Evolutionary conservation across 2,888 invertebrate species (phyloP).

Genomic region (Palloptera scutellata): DNA sequence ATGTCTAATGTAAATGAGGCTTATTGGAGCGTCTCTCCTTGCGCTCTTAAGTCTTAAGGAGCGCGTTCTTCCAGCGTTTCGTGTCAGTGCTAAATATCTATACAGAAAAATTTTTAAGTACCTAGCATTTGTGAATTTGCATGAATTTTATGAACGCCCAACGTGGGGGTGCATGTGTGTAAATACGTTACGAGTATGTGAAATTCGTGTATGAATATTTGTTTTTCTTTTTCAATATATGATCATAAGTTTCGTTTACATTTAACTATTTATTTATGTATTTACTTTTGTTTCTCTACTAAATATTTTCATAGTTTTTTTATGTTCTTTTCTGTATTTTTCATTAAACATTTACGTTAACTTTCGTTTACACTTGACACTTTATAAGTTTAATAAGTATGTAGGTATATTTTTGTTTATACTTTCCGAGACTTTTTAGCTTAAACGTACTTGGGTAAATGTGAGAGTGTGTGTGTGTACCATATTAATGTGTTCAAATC

Average conservation of each 20-base stretch:
- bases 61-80: too few species aligned
- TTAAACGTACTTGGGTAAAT: not conserved
- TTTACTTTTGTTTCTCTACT: slow-evolving; percentile 1
- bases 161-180: not conserved
- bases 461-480: slow-evolving; percentile 4
- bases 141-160: too few species aligned
- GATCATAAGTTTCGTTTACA: not conserved
- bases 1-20: too few species aligned
- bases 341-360: slow-evolving; percentile 40
- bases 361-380: slow-evolving; percentile 44
- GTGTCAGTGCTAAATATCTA: too few species aligned
- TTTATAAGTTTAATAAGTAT: slow-evolving; percentile 25
- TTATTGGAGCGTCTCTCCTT: too few species aligned
- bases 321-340: slow-evolving; percentile 22
- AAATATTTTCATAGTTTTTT: not conserved
- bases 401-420: not conserved
- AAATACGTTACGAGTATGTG: not conserved
- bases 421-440: not conserved
- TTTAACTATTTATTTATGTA: not conserved
- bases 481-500: not conserved
- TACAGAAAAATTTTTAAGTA: too few species aligned
- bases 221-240: not conserved
- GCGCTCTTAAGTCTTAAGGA: too few species aligned
- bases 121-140: too few species aligned
- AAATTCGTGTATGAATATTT: not conserved